phyloP scores from a whole-genome alignment of 2,888 invertebrate genomes.

The Erebia aethiops region DNA sequence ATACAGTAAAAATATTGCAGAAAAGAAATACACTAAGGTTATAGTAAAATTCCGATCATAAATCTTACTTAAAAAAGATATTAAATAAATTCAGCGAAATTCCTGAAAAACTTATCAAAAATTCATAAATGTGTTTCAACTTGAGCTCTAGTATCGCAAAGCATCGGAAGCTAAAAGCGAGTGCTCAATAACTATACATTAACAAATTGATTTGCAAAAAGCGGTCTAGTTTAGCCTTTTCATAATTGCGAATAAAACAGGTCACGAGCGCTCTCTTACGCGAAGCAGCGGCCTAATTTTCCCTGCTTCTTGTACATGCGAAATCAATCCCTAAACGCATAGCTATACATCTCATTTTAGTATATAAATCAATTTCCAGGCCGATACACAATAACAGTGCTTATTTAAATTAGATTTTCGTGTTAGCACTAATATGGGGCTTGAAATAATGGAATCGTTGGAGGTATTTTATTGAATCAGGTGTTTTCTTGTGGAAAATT shows the following conservation, averaged over 20 bases:
- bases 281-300: conserved; percentile 42
- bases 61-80: too few relatives aligned
- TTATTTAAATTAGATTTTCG: conserved; percentile 65
- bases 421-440: conserved; percentile 44
- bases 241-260: conserved; percentile 46
- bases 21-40: too few relatives aligned
- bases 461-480: conserved; percentile 43
- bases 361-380: conserved; percentile 47
- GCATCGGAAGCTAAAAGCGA: conserved; percentile 5
- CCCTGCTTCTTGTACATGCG: conserved; percentile 25
- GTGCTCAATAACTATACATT: conserved; percentile 27
- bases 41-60: too few relatives aligned
- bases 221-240: conserved; percentile 44
- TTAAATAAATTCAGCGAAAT: too few relatives aligned
- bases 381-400: conserved; percentile 61
- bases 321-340: conserved; percentile 47
- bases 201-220: conserved; percentile 43
- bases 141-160: conserved; percentile 6
- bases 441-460: conserved; percentile 41
- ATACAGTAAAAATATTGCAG: too few relatives aligned
- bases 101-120: not conserved
- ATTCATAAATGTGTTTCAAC: not conserved
- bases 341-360: conserved; percentile 56
- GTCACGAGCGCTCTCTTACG: conserved; percentile 44
- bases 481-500: conserved; percentile 30